phyloP scores from a whole-genome alignment of 2,888 invertebrate species.

The Tenthredo notha region DNA sequence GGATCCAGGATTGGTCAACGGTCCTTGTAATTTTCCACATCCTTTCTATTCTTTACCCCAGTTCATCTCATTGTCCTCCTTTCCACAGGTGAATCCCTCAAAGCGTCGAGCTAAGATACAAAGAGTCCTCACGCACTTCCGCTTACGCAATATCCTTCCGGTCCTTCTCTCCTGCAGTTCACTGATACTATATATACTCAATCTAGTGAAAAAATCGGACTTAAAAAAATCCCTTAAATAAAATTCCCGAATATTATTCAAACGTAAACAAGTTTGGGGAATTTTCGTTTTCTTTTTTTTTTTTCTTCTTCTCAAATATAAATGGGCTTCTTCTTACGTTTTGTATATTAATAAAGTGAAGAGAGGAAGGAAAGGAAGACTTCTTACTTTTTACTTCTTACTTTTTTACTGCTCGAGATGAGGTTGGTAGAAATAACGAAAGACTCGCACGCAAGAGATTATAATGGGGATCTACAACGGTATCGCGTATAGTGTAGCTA shows the following conservation, averaged over 20 bases:
- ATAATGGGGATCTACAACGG: constrained; percentile 54
- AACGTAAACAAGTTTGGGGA: neutral
- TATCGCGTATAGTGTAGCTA: constrained; percentile 29
- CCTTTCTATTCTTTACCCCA: constrained; percentile 67
- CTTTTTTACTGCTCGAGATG: neutral
- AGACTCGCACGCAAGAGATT: constrained; percentile 54
- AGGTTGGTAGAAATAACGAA: constrained; percentile 8
- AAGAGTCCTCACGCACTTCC: constrained; percentile 71
- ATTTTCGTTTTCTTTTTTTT: too few species aligned
- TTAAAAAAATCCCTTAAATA: neutral
- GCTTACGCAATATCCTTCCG: constrained; percentile 76
- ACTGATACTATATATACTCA: neutral
- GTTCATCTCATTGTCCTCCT: constrained; percentile 62
- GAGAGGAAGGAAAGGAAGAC: neutral
- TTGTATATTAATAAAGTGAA: neutral
- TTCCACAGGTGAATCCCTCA: constrained; percentile 71
- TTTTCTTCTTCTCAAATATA: neutral
- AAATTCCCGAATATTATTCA: neutral
- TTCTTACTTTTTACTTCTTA: neutral
- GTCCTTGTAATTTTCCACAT: constrained; percentile 71
- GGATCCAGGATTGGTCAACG: constrained; percentile 51
- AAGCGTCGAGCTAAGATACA: constrained; percentile 67
- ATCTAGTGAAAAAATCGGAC: neutral
- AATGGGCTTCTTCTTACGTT: neutral
- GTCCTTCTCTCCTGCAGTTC: constrained; percentile 55